Percentiles rank a stretch among this genome's conserved stretches.
Evolutionary conservation across 2,113 vertebrate species (phyloP).

Genomic region (Corythornis vintsioides): DNA sequence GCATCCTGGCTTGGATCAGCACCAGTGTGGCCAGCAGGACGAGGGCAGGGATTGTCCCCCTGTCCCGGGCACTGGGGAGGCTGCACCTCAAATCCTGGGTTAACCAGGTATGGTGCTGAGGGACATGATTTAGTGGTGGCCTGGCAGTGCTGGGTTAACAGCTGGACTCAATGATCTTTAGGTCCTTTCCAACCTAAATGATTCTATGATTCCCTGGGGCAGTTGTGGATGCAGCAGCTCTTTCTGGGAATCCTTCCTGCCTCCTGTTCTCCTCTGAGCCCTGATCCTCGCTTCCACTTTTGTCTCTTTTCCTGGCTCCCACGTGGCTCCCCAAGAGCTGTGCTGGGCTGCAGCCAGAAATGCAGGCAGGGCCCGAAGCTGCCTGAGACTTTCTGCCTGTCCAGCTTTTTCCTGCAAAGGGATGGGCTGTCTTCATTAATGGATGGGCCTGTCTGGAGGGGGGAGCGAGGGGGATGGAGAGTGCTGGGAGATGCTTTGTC

Average conservation of each 20-base stretch:
- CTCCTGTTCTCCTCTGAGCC: not conserved
- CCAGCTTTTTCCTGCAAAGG: not conserved
- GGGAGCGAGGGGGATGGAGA: not conserved
- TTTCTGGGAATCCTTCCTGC: not conserved
- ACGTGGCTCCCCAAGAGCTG: not conserved
- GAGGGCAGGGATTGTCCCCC: too few relatives aligned
- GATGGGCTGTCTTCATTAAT: not conserved
- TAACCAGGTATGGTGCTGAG: not conserved
- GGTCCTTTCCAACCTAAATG: not conserved
- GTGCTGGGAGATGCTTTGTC: not conserved
- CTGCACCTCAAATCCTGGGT: too few relatives aligned
- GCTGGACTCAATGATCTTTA: not conserved
- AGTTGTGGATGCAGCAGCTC: fast-evolving
- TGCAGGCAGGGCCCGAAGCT: fast-evolving
- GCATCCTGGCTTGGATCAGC: not conserved
- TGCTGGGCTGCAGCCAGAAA: not conserved
- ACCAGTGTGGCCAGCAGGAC: not conserved
- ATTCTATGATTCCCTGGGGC: not conserved
- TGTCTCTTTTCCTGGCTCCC: not conserved
- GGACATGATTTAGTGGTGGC: not conserved
- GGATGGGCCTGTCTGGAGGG: not conserved
- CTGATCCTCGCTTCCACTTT: not conserved
- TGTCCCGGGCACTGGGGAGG: too few relatives aligned
- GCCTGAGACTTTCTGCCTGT: not conserved
- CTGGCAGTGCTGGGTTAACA: not conserved